phyloP scores from a whole-genome alignment of 2,113 vertebrate genomes.

The Furnarius figulus region DNA sequence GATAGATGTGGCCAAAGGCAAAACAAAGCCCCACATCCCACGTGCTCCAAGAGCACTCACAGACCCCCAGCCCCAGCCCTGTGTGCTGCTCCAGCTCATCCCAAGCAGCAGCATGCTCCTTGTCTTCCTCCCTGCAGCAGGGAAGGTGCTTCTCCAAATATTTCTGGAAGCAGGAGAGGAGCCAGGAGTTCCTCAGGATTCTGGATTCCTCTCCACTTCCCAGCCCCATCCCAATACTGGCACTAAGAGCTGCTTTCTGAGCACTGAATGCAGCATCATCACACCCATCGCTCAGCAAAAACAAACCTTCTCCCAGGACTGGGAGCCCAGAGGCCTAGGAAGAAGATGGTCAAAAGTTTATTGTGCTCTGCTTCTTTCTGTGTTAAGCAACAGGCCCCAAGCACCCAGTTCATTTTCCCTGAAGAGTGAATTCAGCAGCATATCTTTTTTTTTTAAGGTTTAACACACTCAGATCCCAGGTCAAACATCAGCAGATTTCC shows the following conservation, averaged over 20 bases:
- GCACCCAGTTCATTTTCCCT: background rate
- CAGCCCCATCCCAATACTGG: background rate
- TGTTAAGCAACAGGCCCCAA: background rate
- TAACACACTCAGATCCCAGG: background rate
- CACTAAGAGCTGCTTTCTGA: background rate
- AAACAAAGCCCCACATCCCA: background rate
- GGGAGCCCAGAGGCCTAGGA: background rate
- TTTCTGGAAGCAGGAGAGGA: background rate
- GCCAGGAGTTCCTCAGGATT: background rate
- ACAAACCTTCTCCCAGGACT: background rate
- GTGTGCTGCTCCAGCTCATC: background rate
- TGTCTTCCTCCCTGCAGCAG: background rate
- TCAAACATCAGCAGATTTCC: background rate
- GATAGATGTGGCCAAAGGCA: background rate
- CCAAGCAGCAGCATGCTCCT: background rate
- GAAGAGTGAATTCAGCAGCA: background rate
- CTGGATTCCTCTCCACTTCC: background rate
- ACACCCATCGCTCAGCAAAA: background rate
- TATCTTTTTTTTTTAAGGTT: background rate
- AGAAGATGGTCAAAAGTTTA: background rate
- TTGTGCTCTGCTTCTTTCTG: background rate
- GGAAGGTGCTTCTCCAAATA: background rate
- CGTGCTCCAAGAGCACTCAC: fast-evolving
- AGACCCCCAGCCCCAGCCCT: background rate
- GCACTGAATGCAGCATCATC: background rate